Evolutionary conservation across 64 coral and sea anemone species (phyloP).

Genomic region (Montipora capricornis): DNA sequence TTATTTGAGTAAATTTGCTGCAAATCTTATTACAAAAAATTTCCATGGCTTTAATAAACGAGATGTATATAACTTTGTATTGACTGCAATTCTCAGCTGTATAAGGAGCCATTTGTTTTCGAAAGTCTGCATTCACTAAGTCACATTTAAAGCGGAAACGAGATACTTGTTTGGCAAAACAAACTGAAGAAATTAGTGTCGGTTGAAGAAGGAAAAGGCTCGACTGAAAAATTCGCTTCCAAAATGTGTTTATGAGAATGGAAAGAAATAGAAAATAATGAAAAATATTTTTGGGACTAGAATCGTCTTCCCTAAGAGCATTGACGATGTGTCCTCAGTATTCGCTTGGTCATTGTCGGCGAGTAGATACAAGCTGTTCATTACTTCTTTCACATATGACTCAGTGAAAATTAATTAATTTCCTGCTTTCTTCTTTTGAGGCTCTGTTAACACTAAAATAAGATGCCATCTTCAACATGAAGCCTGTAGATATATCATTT

Average conservation of each 20-base stretch:
- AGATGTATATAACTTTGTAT: too few species aligned
- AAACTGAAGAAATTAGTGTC: neutral
- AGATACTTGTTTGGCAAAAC: neutral
- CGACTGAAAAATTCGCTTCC: too few species aligned
- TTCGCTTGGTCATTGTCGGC: neutral
- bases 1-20: neutral
- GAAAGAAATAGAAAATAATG: neutral
- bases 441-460: conserved; percentile 1
- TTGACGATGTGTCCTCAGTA: neutral
- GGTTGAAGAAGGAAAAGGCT: too few species aligned
- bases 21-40: neutral
- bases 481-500: neutral
- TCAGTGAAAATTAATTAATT: neutral
- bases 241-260: too few species aligned
- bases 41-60: neutral
- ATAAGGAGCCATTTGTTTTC: too few species aligned
- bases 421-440: neutral
- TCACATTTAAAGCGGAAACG: too few species aligned
- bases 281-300: too few species aligned
- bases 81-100: too few species aligned
- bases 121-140: too few species aligned
- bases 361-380: neutral
- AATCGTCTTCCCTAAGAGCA: neutral
- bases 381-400: neutral
- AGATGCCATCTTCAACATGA: neutral